Percentiles rank a stretch among this genome's conserved stretches.
phyloP scores from a whole-genome alignment of 2,888 invertebrate genomes.

The Napeogenes sylphis region DNA sequence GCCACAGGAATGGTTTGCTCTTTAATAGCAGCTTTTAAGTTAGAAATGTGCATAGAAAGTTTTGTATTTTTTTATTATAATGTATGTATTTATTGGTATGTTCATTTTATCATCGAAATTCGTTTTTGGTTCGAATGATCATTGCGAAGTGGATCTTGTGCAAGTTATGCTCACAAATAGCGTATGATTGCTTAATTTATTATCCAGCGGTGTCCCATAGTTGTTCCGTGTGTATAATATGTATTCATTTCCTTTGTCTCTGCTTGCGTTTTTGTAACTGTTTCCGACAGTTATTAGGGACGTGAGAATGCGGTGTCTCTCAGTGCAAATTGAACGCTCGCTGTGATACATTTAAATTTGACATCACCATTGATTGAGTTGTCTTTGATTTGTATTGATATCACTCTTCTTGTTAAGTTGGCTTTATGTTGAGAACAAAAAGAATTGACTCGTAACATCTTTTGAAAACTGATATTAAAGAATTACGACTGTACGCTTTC shows the following conservation, averaged over 20 bases:
- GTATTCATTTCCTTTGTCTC: slow-evolving; percentile 71
- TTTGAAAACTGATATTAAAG: neutral
- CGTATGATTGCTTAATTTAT: slow-evolving; percentile 31
- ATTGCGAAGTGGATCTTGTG: slow-evolving; percentile 21
- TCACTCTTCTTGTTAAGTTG: neutral
- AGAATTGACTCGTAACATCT: too few species aligned
- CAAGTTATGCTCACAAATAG: slow-evolving; percentile 19
- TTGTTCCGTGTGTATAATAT: slow-evolving; percentile 54
- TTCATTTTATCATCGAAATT: slow-evolving; percentile 24
- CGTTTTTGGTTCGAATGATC: slow-evolving; percentile 9
- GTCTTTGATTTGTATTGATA: neutral
- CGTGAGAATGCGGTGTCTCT: slow-evolving; percentile 60
- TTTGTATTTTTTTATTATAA: neutral
- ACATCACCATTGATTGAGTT: slow-evolving; percentile 29
- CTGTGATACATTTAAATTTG: slow-evolving; percentile 55
- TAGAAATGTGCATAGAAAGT: slow-evolving; percentile 9
- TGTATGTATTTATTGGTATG: slow-evolving; percentile 16
- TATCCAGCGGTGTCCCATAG: slow-evolving; percentile 46
- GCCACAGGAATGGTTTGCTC: slow-evolving; percentile 39
- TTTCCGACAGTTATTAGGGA: slow-evolving; percentile 74
- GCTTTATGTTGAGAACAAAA: too few species aligned
- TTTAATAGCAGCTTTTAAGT: slow-evolving; percentile 12
- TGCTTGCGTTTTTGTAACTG: slow-evolving; percentile 68
- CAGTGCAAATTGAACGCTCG: slow-evolving; percentile 45
- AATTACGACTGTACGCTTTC: neutral